Evolutionary conservation across 2,113 vertebrate species (phyloP).

Genomic region (Pycnonotus jocosus): DNA sequence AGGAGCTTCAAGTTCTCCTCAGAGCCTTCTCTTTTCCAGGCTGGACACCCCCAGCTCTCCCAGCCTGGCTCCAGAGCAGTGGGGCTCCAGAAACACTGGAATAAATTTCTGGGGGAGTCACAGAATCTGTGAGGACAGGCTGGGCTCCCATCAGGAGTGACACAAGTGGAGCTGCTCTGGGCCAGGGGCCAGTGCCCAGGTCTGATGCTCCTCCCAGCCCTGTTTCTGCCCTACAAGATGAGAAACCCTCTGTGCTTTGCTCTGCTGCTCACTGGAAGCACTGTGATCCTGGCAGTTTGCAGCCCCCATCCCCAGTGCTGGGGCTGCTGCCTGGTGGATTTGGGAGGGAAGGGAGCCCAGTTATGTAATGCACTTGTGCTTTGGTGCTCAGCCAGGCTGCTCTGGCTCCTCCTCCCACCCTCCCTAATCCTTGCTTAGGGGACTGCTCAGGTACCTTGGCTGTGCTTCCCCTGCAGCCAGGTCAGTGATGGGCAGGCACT

Average conservation of each 20-base stretch:
- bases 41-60: background rate
- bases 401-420: background rate
- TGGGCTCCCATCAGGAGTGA: background rate
- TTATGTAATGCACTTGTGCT: background rate
- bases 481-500: background rate
- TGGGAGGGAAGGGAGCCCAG: slow-evolving; percentile 22
- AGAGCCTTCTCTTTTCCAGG: background rate
- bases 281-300: background rate
- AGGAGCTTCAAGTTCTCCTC: background rate
- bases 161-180: background rate
- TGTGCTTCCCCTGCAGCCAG: background rate
- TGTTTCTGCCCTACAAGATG: background rate
- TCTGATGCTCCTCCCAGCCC: background rate
- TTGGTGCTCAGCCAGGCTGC: slow-evolving; percentile 1
- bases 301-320: background rate
- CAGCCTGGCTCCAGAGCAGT: background rate
- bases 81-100: background rate
- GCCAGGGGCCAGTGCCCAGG: background rate
- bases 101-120: background rate
- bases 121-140: background rate
- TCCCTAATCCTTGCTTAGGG: background rate
- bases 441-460: background rate
- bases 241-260: background rate
- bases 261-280: background rate
- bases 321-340: background rate